Evolutionary conservation across 2,797 vertebrate species (phyloP).

Genomic region (Synaphobranchus kaupii): DNA sequence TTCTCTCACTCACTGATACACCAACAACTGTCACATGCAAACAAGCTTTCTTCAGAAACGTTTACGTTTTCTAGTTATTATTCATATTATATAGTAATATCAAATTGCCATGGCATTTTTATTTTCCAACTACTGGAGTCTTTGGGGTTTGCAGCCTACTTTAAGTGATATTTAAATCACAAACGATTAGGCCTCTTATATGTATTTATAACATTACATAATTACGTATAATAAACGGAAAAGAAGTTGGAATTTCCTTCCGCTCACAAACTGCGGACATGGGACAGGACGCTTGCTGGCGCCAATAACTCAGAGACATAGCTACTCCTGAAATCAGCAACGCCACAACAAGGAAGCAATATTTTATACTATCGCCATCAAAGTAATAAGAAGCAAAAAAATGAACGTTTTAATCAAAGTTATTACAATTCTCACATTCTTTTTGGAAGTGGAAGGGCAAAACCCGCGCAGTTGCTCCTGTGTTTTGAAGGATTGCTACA

Average conservation of each 20-base stretch:
- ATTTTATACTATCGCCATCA: neutral
- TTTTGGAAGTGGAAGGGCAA: neutral
- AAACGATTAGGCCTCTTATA: too few relatives aligned
- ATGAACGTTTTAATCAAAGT: neutral
- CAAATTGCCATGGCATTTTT: too few relatives aligned
- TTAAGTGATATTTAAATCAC: too few relatives aligned
- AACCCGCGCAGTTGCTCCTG: neutral
- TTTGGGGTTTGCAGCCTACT: too few relatives aligned
- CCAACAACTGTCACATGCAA: too few relatives aligned
- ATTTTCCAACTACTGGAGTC: too few relatives aligned
- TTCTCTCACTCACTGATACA: too few relatives aligned
- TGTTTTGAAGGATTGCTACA: slow-evolving; percentile 47
- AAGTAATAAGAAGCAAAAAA: neutral
- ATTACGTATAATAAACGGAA: neutral
- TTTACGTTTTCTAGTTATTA: too few relatives aligned
- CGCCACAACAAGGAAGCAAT: neutral
- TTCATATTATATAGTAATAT: too few relatives aligned
- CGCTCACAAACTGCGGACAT: neutral
- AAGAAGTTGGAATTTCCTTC: neutral
- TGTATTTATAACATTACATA: too few relatives aligned
- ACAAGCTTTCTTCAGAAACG: too few relatives aligned
- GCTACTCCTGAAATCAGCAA: neutral
- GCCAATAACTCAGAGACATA: neutral
- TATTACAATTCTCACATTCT: neutral
- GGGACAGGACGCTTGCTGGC: neutral